Base-by-base conservation (phyloP, 2,113 vertebrate genomes). In the Ranitomeya variabilis region DNA sequence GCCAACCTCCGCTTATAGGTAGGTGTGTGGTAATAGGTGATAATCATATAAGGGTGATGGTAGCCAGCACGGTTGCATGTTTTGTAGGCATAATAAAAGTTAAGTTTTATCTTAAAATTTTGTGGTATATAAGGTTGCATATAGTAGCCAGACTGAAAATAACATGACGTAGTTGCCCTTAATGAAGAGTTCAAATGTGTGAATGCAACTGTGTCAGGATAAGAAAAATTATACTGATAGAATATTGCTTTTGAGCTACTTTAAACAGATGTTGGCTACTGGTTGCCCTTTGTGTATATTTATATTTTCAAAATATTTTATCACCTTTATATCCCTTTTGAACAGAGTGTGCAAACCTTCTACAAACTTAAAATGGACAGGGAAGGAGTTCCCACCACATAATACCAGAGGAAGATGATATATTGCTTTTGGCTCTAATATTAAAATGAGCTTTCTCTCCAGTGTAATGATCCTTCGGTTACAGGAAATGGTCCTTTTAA, bases 401-500 rank as follows among this genome's bases (percentile, higher is more conserved):
- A 85, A 83, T 69, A n/a, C 64, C 21, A 55, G 51, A 85, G 69
- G 23, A 84, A 69, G 9, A 15, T 69, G 81, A 89, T 89, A 85
- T 55, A 85, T 84, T 85, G 45, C 87, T 79, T 79, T 89, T 89
- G 87, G 60, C 81, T 89, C 74, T 80, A 57, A 79, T 77, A 89
- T 89, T 89, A 85, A 89, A 89, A 89, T 59, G 80, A 89, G 62
- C 73, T 66, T 84, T 78, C 81, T 85, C 82, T 69, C 26, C 60
- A 66, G 51, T 37, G 60, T 85, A 89, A 85, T 79, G 87, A 85
- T 88, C 55, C 73, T 89, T 79, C 51, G 67, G 55, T 89, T 89
- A 85, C 87, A 89, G 87, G 87, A 89, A 89, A 89, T 89, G 81
- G 81, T 37, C 87, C 82, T 85, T 69, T 89, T 78, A 85, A 69